Conservation (phyloP, 2,888 invertebrate genomes). For the Meandrusa payeni region DNA sequence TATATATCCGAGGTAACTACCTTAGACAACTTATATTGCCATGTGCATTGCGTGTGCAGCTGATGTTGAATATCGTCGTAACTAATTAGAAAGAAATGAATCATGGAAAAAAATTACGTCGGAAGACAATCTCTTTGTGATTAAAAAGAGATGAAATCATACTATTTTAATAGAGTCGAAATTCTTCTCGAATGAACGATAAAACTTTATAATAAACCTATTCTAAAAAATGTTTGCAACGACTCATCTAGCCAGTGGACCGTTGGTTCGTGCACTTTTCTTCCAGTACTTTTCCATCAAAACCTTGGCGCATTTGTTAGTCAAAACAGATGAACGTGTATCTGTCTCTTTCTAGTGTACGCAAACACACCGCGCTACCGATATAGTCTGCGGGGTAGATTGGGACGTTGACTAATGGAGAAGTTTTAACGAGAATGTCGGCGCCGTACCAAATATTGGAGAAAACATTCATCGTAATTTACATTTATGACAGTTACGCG, state of each 20-base stretch:
- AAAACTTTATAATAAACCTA: slow-evolving; percentile 10
- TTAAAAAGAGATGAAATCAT: too few relatives aligned
- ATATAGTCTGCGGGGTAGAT: slow-evolving; percentile 17
- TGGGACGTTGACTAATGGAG: slow-evolving; percentile 25
- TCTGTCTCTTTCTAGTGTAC: slow-evolving; percentile 37
- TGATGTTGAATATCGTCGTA: too few relatives aligned
- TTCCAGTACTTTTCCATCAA: slow-evolving; percentile 66
- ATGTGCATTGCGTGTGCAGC: not conserved
- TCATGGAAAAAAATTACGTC: too few relatives aligned
- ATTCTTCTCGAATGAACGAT: not conserved
- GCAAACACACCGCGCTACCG: not conserved
- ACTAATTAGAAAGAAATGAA: too few relatives aligned
- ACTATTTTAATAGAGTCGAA: too few relatives aligned
- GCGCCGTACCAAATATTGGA: slow-evolving; percentile 20
- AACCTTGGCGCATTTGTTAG: slow-evolving; percentile 42
- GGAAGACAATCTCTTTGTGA: too few relatives aligned
- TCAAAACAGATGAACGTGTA: slow-evolving; percentile 38
- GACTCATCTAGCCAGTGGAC: slow-evolving; percentile 36
- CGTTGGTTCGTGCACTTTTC: slow-evolving; percentile 50
- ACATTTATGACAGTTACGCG: slow-evolving; percentile 17
- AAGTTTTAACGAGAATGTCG: slow-evolving; percentile 22
- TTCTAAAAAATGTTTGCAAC: slow-evolving; percentile 44
- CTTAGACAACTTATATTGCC: not conserved
- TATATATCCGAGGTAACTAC: not conserved
- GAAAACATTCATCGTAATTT: slow-evolving; percentile 11